These are phyloP conservation scores for Chrysolina americana DNA, from an alignment of 2,888 invertebrate species.

Conservation along the genomic window DNA sequence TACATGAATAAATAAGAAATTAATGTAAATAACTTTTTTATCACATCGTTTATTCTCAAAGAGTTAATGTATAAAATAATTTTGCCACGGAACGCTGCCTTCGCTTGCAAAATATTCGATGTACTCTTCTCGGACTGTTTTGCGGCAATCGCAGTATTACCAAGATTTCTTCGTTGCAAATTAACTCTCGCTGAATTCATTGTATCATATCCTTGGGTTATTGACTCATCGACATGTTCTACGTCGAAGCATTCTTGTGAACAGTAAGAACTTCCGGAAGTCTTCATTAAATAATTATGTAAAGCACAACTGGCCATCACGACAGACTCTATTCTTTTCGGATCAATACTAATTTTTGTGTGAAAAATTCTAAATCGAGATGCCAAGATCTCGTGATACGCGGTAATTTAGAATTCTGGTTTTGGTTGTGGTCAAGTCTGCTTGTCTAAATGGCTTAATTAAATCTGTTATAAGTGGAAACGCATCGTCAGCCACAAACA, in stretches of 20 bases:
- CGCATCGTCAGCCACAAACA: slow-evolving; percentile 32
- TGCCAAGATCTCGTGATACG: slow-evolving; percentile 31
- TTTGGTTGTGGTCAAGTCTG: slow-evolving; percentile 5
- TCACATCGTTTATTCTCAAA: slow-evolving; percentile 26
- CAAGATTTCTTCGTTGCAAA: slow-evolving; percentile 20
- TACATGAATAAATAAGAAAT: slow-evolving; percentile 24
- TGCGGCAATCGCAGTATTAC: slow-evolving; percentile 14
- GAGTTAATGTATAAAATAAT: slow-evolving; percentile 24
- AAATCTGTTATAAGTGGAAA: slow-evolving; percentile 25
- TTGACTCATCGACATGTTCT: slow-evolving; percentile 7
- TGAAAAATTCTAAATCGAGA: slow-evolving; percentile 34
- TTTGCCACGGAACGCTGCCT: slow-evolving; percentile 30
- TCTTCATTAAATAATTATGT: slow-evolving; percentile 31
- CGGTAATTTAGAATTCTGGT: slow-evolving; percentile 38
- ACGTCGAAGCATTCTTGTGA: slow-evolving; percentile 16
- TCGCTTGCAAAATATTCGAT: slow-evolving; percentile 23
- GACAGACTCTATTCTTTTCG: slow-evolving; percentile 30
- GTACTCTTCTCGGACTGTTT: slow-evolving; percentile 26
- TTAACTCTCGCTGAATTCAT: not conserved
- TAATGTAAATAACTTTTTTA: slow-evolving; percentile 20
- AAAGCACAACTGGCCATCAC: slow-evolving; percentile 35
- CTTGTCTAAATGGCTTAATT: slow-evolving; percentile 29
- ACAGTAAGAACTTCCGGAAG: slow-evolving; percentile 15
- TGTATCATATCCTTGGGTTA: not conserved
- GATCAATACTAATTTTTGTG: slow-evolving; percentile 31